Evolutionary conservation across 1,140 invertebrate species (phyloP), one percentile per base, ranked within the genome.

Genomic region (Eciton burchellii): DNA sequence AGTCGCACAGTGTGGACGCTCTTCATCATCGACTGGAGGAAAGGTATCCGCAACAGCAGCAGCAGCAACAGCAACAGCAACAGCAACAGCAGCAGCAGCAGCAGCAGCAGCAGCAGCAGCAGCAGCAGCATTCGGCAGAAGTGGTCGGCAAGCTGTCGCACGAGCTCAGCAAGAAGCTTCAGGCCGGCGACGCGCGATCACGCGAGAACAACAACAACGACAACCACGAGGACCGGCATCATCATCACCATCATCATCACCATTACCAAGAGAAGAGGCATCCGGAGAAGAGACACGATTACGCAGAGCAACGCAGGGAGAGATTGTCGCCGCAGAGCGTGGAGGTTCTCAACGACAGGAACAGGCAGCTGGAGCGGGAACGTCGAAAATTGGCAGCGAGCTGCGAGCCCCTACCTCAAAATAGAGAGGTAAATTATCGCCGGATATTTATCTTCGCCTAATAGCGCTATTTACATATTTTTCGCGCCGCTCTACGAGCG

Each of bases 271-370:
- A 87, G 56, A 91, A 84, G 59, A 63, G 81, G 49, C 81, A 89
- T 56, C 81, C 89, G 56, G 88, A 90, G 49, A 90, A 89, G 43
- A 89, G 84, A 60, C 77, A 88, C 60, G 89, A 91, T 41, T 84
- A 89, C 45, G 83, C n/a, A n/a, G n/a, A 85, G 45, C 89, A 89
- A 11, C 81, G 84, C 19, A 89, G 84, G 29, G 92, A 94, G 35
- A 85, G 92, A 82, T 65, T 92, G 26, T 93, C 93, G 43, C 92
- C 93, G n/a, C 93, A 93, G 49, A 93, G 91, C 73, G 86, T 93
- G 41, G 89, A 93, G 52, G 91, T 91, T 1, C 86, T 93, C 60
- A 93, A 93, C 82, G 92, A 94, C 70, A 88, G 92, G 57, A 94
- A 93, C 82, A 84, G 91, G 45, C 92, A 93, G 71, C 73, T 92